Percentiles rank a stretch among this genome's conserved stretches.
These are phyloP conservation scores for Petaurus breviceps DNA, from an alignment of 2,113 vertebrate species.

Conservation along the genomic window DNA sequence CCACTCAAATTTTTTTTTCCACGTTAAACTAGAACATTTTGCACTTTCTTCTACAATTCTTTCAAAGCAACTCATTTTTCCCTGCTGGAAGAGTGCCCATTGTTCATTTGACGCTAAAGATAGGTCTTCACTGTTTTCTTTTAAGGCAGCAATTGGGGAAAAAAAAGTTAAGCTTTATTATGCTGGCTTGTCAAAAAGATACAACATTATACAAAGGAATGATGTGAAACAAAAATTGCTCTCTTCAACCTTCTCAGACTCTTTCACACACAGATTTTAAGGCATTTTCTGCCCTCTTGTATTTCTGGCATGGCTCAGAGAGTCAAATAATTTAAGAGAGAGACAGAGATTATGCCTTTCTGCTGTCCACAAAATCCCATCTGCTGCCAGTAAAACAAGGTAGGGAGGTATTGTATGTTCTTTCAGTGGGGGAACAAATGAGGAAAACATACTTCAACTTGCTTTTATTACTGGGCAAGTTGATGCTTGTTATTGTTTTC, in stretches of 20 bases:
- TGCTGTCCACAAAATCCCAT: background rate
- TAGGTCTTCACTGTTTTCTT: constrained; percentile 82
- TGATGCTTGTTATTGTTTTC: background rate
- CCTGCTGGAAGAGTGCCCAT: constrained; percentile 79
- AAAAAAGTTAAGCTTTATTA: constrained; percentile 80
- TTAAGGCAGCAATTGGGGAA: constrained; percentile 79
- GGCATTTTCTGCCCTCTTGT: constrained; percentile 24
- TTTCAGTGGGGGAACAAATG: background rate
- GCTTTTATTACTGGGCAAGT: constrained; percentile 15
- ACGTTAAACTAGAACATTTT: constrained; percentile 81
- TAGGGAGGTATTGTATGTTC: accelerated
- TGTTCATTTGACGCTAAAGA: constrained; percentile 84
- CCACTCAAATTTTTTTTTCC: constrained; percentile 76
- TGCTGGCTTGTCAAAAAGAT: constrained; percentile 81
- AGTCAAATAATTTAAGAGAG: constrained; percentile 31
- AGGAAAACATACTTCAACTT: constrained; percentile 8
- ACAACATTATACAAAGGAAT: constrained; percentile 80
- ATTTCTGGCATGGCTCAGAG: constrained; percentile 22
- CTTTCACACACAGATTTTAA: constrained; percentile 60
- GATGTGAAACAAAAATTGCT: constrained; percentile 80
- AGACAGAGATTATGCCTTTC: constrained; percentile 1
- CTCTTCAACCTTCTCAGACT: constrained; percentile 66
- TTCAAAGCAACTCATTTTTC: constrained; percentile 83
- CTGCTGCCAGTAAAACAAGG: background rate
- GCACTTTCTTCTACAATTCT: constrained; percentile 80